These are phyloP conservation scores for Osmerus mordax DNA, from an alignment of 2,113 vertebrate genomes.

Conservation along the genomic window DNA sequence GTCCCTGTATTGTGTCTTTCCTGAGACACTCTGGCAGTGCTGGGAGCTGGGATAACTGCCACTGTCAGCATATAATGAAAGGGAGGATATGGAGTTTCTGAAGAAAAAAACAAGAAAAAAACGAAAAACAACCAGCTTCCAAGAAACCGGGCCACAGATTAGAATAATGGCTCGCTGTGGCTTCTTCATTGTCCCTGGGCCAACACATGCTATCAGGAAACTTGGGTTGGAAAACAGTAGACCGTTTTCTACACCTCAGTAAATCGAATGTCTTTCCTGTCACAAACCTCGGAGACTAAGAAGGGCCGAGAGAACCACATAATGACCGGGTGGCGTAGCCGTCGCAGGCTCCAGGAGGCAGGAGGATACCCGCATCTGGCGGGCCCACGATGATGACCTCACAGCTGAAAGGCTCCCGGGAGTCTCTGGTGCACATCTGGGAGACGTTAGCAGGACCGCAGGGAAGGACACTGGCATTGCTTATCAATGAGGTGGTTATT, in stretches of 20 bases:
- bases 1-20: constrained; percentile 54
- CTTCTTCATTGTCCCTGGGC: constrained; percentile 38
- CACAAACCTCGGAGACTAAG: constrained; percentile 47
- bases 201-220: constrained; percentile 21
- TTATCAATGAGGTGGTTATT: constrained; percentile 20
- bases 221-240: constrained; percentile 44
- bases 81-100: constrained; percentile 19
- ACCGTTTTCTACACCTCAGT: constrained; percentile 58
- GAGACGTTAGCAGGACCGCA: constrained; percentile 47
- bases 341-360: constrained; percentile 24
- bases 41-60: constrained; percentile 54
- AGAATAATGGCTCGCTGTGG: constrained; percentile 1
- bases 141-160: constrained; percentile 38
- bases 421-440: constrained; percentile 57
- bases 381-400: constrained; percentile 58
- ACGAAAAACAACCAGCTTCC: constrained; percentile 31
- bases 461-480: constrained; percentile 43
- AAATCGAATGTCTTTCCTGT: constrained; percentile 55
- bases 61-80: constrained; percentile 61
- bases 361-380: constrained; percentile 51
- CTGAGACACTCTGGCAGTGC: constrained; percentile 54
- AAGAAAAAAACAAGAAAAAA: constrained; percentile 16
- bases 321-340: constrained; percentile 49
- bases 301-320: constrained; percentile 57
- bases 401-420: constrained; percentile 39